Base-by-base conservation (phyloP, 2,113 vertebrate species). In the Enhydra lutris region DNA sequence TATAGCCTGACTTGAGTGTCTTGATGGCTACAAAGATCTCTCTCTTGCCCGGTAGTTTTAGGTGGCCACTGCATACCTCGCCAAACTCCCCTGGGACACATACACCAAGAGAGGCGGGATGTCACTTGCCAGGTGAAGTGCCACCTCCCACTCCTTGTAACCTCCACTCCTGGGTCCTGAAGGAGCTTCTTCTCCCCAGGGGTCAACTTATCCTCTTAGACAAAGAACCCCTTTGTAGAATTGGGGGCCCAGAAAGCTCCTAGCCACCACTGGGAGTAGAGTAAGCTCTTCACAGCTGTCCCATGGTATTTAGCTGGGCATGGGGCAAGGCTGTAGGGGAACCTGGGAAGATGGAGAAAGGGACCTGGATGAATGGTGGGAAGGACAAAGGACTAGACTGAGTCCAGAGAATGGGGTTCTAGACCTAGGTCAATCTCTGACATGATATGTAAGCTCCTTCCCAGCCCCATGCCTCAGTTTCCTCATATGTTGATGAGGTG, bases 21-120 rank as follows among this genome's bases (percentile, higher is more conserved):
- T 99, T 99, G 97, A 99, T 99, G 97, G 99, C 99, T 95, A 99
- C 99, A 31, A 99, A 99, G 98, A 99, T 99, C 98, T 99, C 99
- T 94, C 99, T 99, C 96, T 99, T 99, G 57, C 99, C 99, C 13
- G 99, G 99, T 89, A 99, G 99, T 95, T 99, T 99, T 76, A 99
- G 99, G 96, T 99, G 99, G n/a, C 99, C 99, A 14, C 99, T 99
- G 98, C 99, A 99, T 45, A 99, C 99, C 98, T 99, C 99, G 0
- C 99, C 99, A 96, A 99, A 99, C 97, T 99, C 99, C 31, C 99
- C 99, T 99, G 97, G 7, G 15, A 94, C 52, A 34, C 96, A 89
- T 23, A 95, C 14, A 71, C 7, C 8, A 7, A 57, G 86, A 95
- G 7, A 96, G 36, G 18, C 0, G 91, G 47, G 9, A 20, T 36